A percentile compares a stretch with the other conserved stretches of the same genome.
Evolutionary conservation across 2,113 vertebrate species (phyloP).

Genomic region (Excalfactoria chinensis): DNA sequence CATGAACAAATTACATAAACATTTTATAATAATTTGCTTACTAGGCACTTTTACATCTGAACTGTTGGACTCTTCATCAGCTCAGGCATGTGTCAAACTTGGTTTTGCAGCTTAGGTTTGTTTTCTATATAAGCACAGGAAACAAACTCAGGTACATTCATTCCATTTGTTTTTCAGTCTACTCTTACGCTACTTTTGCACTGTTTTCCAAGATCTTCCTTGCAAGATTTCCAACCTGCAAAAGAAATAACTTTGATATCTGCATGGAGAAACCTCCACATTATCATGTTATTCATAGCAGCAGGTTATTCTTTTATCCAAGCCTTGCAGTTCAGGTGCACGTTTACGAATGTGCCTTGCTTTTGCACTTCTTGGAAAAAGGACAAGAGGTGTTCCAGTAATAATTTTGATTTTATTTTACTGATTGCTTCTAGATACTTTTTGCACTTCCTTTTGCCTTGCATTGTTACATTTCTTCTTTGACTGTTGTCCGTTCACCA

Average conservation of each 20-base stretch:
- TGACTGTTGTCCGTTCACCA: neutral
- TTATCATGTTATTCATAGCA: neutral
- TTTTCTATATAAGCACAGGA: neutral
- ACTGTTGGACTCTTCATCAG: neutral
- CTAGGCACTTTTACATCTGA: neutral
- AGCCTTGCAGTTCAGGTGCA: conserved; percentile 11
- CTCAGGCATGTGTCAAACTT: neutral
- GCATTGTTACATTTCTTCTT: neutral
- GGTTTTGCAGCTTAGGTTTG: neutral
- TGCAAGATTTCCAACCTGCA: neutral
- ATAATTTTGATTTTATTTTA: neutral
- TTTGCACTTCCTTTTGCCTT: neutral
- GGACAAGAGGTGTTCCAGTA: neutral
- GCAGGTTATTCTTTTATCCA: neutral
- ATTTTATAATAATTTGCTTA: neutral
- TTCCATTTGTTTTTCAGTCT: neutral
- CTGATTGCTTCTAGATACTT: neutral
- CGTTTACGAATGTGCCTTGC: neutral
- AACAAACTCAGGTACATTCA: neutral
- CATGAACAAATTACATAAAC: neutral
- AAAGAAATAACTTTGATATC: neutral
- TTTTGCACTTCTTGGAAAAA: conserved; percentile 33
- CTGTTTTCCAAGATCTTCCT: neutral
- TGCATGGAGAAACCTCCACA: neutral
- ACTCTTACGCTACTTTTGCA: neutral